These are phyloP conservation scores for Cataglyphis hispanica DNA, from an alignment of 1,140 invertebrate genomes.

Conservation along the genomic window DNA sequence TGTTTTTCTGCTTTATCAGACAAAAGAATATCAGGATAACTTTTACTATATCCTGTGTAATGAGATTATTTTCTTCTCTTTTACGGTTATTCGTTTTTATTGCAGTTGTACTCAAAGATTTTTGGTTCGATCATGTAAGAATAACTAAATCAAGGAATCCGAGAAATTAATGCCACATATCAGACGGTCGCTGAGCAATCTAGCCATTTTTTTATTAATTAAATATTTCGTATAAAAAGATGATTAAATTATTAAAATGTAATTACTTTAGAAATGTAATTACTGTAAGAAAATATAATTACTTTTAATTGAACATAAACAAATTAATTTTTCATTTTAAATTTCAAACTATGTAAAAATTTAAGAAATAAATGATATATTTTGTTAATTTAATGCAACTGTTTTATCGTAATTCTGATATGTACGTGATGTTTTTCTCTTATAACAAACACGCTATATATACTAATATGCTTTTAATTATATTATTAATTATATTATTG, in stretches of 20 bases:
- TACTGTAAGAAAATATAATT: constrained; percentile 11
- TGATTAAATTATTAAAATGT: background rate
- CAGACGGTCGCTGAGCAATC: too few relatives aligned
- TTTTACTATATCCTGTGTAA: too few relatives aligned
- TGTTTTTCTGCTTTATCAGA: too few relatives aligned
- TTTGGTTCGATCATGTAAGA: too few relatives aligned
- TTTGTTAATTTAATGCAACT: background rate
- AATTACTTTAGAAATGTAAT: too few relatives aligned
- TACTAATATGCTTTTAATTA: constrained; percentile 7
- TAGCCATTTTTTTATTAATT: background rate
- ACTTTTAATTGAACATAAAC: background rate
- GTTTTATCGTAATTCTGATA: background rate
- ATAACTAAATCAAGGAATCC: too few relatives aligned
- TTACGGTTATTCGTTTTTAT: too few relatives aligned
- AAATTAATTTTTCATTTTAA: background rate
- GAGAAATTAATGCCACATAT: too few relatives aligned
- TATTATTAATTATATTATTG: constrained; percentile 9
- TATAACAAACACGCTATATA: background rate
- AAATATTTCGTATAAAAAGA: constrained; percentile 1
- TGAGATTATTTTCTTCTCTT: too few relatives aligned
- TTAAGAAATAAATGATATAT: background rate
- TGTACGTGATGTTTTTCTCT: constrained; percentile 6
- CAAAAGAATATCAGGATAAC: too few relatives aligned
- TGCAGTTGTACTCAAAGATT: too few relatives aligned
- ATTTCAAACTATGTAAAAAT: background rate